phyloP scores from a whole-genome alignment of 2,797 vertebrate species.

The Coilia nasus region DNA sequence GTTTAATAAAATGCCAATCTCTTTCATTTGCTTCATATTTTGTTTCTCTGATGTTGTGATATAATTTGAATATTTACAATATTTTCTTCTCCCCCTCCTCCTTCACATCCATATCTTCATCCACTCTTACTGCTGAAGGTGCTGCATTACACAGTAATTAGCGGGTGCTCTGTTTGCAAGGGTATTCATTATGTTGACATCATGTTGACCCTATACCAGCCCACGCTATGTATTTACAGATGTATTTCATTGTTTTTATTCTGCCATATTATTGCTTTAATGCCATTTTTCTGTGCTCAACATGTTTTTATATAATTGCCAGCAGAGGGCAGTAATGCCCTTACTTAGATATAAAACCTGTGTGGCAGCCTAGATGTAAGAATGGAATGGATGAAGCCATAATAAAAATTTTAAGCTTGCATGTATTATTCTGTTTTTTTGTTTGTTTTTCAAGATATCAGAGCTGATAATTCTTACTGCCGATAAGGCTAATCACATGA shows the following conservation, averaged over 20 bases:
- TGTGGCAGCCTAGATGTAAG: not conserved
- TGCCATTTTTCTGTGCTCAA: not conserved
- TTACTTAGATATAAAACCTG: not conserved
- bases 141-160: not conserved
- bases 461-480: no score
- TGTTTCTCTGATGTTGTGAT: not conserved
- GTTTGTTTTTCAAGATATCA: no score
- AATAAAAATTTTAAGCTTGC: not conserved
- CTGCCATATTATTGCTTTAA: not conserved
- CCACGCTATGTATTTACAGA: not conserved
- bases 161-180: not conserved
- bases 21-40: not conserved
- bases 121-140: not conserved
- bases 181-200: not conserved
- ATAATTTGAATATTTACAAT: conserved; percentile 7
- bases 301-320: conserved; percentile 21
- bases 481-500: no score
- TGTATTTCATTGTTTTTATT: not conserved
- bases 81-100: not conserved
- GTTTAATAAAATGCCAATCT: not conserved
- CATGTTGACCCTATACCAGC: not conserved
- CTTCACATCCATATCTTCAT: not conserved
- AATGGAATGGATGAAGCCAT: not conserved
- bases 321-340: conserved; percentile 40
- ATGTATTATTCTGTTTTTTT: conserved; percentile 24